Evolutionary conservation across 2,888 invertebrate genomes (phyloP).

Genomic region (Tinea semifulvella): DNA sequence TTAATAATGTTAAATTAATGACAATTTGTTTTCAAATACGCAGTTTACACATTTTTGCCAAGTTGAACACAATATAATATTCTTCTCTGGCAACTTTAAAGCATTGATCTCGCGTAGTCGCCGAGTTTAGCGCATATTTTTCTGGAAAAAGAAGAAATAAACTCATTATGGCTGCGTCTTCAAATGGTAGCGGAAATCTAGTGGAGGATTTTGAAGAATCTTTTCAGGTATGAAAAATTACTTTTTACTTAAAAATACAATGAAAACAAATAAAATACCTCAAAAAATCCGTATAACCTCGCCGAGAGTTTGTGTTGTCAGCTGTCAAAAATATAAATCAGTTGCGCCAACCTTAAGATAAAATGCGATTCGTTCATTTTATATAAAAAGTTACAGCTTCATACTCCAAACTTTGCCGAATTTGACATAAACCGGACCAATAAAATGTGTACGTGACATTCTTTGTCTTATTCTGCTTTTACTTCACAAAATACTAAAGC

Average conservation of each 20-base stretch:
- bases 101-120: too few relatives aligned
- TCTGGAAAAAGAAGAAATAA: not conserved
- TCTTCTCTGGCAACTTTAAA: not conserved
- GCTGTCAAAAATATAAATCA: conserved; percentile 12
- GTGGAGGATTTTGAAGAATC: conserved; percentile 93
- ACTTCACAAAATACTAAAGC: not conserved
- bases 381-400: conserved; percentile 37
- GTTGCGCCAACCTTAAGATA: not conserved
- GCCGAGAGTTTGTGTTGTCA: not conserved
- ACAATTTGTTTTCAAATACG: too few relatives aligned
- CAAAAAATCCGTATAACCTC: not conserved
- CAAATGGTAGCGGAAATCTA: conserved; percentile 85
- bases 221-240: conserved; percentile 73
- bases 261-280: not conserved
- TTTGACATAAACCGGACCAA: not conserved
- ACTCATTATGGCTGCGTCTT: conserved; percentile 74
- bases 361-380: not conserved
- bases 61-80: too few relatives aligned
- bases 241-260: not conserved
- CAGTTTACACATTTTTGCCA: too few relatives aligned
- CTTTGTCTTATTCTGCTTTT: conserved; percentile 46
- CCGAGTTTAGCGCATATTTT: too few relatives aligned
- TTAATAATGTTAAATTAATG: too few relatives aligned
- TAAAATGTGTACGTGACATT: conserved; percentile 57
- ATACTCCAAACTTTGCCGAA: conserved; percentile 23